Evolutionary conservation across 2,888 invertebrate genomes (phyloP).

Genomic region (Tetanocera ferruginea): DNA sequence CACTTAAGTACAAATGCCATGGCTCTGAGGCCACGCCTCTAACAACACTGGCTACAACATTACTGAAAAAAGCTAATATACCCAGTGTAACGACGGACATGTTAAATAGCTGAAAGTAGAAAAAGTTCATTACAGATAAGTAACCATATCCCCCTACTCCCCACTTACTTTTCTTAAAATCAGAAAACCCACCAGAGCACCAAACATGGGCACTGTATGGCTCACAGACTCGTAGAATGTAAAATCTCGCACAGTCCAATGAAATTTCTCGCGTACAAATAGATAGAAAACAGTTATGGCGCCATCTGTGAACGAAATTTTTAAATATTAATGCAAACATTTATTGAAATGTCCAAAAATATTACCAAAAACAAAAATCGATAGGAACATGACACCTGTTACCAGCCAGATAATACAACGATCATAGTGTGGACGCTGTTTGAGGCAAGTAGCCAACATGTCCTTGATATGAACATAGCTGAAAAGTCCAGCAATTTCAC

Average conservation of each 20-base stretch:
- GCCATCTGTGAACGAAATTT: constrained; percentile 55
- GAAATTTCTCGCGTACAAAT: constrained; percentile 76
- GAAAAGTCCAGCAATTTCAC: constrained; percentile 54
- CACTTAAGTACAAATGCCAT: constrained; percentile 65
- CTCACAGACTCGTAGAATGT: constrained; percentile 74
- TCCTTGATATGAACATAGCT: constrained; percentile 61
- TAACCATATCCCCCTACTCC: not conserved
- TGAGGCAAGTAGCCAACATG: constrained; percentile 65
- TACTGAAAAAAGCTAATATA: constrained; percentile 60
- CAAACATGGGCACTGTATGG: constrained; percentile 73
- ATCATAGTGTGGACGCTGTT: constrained; percentile 61
- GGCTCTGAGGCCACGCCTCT: constrained; percentile 60
- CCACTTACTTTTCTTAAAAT: constrained; percentile 70
- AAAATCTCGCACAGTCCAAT: constrained; percentile 77
- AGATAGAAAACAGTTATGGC: constrained; percentile 73
- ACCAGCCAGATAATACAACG: constrained; percentile 65
- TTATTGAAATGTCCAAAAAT: not conserved
- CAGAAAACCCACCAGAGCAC: constrained; percentile 74
- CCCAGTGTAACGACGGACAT: constrained; percentile 64
- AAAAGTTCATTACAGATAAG: constrained; percentile 46
- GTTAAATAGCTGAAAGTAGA: constrained; percentile 57
- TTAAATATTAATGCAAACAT: not conserved
- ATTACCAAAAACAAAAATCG: constrained; percentile 64
- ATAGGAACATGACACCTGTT: constrained; percentile 61
- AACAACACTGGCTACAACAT: constrained; percentile 58